A percentile compares a stretch with the other conserved stretches of the same genome.
Conservation (phyloP, 2,888 invertebrate species). For the Keiferia lycopersicella region DNA sequence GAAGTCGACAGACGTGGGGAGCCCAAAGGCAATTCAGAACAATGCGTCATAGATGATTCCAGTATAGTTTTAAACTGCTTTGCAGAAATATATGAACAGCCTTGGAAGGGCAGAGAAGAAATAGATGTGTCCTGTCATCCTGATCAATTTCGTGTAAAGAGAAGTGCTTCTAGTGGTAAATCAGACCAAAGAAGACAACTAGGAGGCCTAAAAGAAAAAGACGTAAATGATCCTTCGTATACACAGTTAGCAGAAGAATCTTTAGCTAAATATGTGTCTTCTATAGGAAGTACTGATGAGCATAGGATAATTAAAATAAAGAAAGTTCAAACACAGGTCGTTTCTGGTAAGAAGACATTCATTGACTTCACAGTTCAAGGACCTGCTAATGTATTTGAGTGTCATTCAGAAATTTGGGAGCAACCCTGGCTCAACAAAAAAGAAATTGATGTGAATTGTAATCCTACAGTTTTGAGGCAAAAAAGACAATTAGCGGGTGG, state of each 20-base stretch:
- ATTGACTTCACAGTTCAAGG: constrained; percentile 40
- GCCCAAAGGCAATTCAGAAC: constrained; percentile 4
- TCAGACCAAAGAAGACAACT: constrained; percentile 20
- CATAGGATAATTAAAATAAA: constrained; percentile 33
- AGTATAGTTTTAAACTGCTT: constrained; percentile 37
- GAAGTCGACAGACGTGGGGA: constrained; percentile 19
- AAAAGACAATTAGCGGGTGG: constrained; percentile 34
- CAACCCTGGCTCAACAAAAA: constrained; percentile 75
- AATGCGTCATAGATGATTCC: not conserved
- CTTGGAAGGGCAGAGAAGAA: constrained; percentile 39
- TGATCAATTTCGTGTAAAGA: constrained; percentile 14
- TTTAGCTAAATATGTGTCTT: constrained; percentile 41
- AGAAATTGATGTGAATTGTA: constrained; percentile 40
- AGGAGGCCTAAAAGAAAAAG: constrained; percentile 34
- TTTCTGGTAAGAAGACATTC: constrained; percentile 61
- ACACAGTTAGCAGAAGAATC: constrained; percentile 36
- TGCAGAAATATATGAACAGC: constrained; percentile 41
- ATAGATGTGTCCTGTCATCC: constrained; percentile 37
- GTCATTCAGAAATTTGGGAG: constrained; percentile 79
- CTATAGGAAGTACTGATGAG: constrained; percentile 32
- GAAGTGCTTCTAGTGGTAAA: too few relatives aligned
- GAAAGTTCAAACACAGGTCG: constrained; percentile 53
- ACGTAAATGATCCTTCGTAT: constrained; percentile 36
- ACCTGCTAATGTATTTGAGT: constrained; percentile 38
- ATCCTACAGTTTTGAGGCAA: constrained; percentile 21